Percentiles rank a stretch among this genome's conserved stretches.
phyloP scores from a whole-genome alignment of 2,888 invertebrate genomes.

The Podabrus alpinus region DNA sequence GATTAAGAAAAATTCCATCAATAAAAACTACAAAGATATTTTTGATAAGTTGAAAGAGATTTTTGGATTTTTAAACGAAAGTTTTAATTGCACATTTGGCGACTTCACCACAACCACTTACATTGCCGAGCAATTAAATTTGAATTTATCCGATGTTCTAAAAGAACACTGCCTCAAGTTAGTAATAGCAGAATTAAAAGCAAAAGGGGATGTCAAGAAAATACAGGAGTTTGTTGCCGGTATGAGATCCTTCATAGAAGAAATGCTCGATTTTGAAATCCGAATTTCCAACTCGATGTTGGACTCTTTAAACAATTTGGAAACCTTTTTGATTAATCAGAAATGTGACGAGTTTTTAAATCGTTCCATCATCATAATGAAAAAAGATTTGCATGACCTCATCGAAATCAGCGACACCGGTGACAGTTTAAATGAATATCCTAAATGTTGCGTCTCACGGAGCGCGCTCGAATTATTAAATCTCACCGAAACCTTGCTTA shows the following conservation, averaged over 20 bases:
- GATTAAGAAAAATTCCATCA: conserved; percentile 53
- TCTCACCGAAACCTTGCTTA: conserved; percentile 62
- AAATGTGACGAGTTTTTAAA: conserved; percentile 73
- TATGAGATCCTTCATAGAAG: neutral
- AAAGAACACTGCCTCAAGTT: neutral
- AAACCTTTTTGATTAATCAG: conserved; percentile 76
- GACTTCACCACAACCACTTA: conserved; percentile 59
- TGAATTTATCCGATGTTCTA: neutral
- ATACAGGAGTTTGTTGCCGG: neutral
- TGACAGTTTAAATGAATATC: conserved; percentile 50
- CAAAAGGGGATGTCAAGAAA: neutral
- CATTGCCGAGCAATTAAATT: conserved; percentile 51
- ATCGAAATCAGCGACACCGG: conserved; percentile 59
- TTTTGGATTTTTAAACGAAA: conserved; percentile 62
- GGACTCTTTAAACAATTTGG: conserved; percentile 74
- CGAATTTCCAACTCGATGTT: conserved; percentile 62
- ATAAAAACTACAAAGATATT: conserved; percentile 60
- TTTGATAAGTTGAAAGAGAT: conserved; percentile 62
- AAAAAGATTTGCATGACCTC: conserved; percentile 78
- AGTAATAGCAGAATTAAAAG: neutral
- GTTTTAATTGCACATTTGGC: conserved; percentile 59
- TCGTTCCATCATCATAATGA: conserved; percentile 73
- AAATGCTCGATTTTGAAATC: neutral
- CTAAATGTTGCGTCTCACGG: conserved; percentile 63
- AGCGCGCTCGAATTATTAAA: conserved; percentile 60